Evolutionary conservation across 2,888 invertebrate species (phyloP), one percentile per base, ranked within the genome.

Genomic region (Orthosia gothica): DNA sequence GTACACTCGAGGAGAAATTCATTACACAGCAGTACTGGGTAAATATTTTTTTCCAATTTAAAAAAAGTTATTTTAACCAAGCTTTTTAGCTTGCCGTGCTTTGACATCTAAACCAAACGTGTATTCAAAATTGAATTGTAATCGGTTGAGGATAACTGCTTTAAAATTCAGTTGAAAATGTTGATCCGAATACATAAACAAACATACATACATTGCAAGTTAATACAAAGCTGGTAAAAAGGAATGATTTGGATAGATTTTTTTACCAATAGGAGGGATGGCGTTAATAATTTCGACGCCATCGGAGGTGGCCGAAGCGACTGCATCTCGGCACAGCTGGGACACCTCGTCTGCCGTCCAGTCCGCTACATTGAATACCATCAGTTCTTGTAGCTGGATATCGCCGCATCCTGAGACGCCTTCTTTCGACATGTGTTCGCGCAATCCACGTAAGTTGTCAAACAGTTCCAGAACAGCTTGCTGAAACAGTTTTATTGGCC

Each of bases 291-390:
- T 49, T 54, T 95, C 93, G 11, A 93, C 93, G 20, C 91, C 91
- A 12, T 94, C 93, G 0, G 88, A 83, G 20, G 83, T 82, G 3
- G 92, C 88, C 13, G 92, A 88, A 11, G 90, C 88, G 11, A 87
- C 87, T 15, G 93, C 93, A 58, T 94, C 93, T 12, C 91, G 93
- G 74, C 94, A 95, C 16, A 95, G 88, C 70, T 95, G 93, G 0
- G 94, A 81, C 15, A 96, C 88, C 81, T 96, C 96, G 7, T 95
- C 94, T 0, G 92, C 80, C 2, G 95, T 90, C 96, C 96, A 96
- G 83, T 96, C 95, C 0, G 92, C 94, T 49, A 96, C 96, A 80
- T 96, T 96, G 81, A 95, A 94, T 66, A 96, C 89, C 67, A 94
- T 91, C 78, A 96, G 84, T 67, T 96, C 95, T 66, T 94, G 90